Evolutionary conservation across 2,797 vertebrate genomes (phyloP), one percentile per base, ranked within the genome.

Genomic region (Valencia hispanica): DNA sequence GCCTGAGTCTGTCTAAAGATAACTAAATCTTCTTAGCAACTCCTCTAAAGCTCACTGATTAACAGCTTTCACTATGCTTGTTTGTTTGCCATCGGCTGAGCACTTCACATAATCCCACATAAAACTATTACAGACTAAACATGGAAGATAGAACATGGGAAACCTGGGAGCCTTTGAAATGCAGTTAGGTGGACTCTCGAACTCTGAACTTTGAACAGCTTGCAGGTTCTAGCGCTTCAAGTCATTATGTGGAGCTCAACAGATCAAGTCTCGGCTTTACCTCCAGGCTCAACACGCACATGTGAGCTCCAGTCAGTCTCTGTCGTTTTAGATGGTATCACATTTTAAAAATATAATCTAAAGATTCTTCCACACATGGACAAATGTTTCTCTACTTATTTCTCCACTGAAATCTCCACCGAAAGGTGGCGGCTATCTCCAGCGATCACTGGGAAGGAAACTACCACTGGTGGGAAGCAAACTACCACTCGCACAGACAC

Each of bases 111-210:
- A 80, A 84, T 74, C 74, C 68, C n/a, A 20, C 6, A 39, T 84
- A 84, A 80, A 84, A 77, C 82, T 65, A 74, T 80, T 84, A 83
- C 51, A 74, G 74, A 71, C 50, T 76, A 43, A 79, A 77, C 78
- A 73, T 48, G 65, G 65, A 55, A 55, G 17, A 27, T 7, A 51
- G 9, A 73, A 68, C 59, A 41, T 61, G 59, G 51, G 27, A 68
- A 71, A 79, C 75, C 68, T 77, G 48, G 47, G 41, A 83, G 66
- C 41, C 73, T 77, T 18, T 53, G 45, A 34, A 53, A 47, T 34
- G 55, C 59, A 36, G 57, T 47, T 7, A 18, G 68, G 30, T 27
- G 41, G 45, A 47, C 68, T 25, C 47, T 39, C 51, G 39, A 73
- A 76, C 68, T 50, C 30, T 73, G 79, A 76, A 53, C 53, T 39